Conservation (phyloP, 2,797 vertebrate genomes). For the Tympanoctomys barrerae region DNA sequence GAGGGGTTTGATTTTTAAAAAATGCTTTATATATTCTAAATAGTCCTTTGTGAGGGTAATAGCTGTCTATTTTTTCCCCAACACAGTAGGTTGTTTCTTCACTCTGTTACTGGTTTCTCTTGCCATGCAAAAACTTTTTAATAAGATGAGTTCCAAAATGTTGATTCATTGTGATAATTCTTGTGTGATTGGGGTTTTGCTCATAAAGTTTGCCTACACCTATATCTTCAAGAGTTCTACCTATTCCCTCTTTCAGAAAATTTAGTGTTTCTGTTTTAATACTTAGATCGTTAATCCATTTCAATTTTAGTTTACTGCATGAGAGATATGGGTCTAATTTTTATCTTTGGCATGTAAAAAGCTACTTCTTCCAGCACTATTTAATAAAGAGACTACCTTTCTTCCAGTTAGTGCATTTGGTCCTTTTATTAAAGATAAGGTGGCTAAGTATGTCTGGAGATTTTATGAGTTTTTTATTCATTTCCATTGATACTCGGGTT, state of each 20-base stretch:
- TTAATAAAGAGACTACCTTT: neutral
- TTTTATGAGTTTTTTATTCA: neutral
- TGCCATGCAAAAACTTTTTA: neutral
- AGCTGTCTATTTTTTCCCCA: neutral
- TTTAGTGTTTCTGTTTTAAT: neutral
- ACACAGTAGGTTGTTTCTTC: neutral
- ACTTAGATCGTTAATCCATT: neutral
- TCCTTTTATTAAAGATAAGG: neutral
- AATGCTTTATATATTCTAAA: neutral
- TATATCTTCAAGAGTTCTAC: no score
- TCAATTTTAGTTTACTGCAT: neutral
- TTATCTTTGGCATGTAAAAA: neutral
- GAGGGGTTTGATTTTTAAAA: neutral
- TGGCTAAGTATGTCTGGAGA: neutral
- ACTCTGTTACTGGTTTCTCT: neutral
- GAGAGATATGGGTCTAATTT: neutral
- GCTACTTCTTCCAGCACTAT: neutral
- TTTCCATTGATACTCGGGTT: neutral
- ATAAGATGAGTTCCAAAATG: neutral
- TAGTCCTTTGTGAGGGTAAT: neutral
- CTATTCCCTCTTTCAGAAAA: neutral
- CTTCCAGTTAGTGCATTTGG: neutral
- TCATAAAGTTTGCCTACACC: neutral
- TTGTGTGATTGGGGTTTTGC: neutral
- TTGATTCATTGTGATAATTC: neutral